Evolutionary conservation across 2,797 vertebrate genomes (phyloP), one percentile per base, ranked within the genome.

Genomic region (Coendou prehensilis): DNA sequence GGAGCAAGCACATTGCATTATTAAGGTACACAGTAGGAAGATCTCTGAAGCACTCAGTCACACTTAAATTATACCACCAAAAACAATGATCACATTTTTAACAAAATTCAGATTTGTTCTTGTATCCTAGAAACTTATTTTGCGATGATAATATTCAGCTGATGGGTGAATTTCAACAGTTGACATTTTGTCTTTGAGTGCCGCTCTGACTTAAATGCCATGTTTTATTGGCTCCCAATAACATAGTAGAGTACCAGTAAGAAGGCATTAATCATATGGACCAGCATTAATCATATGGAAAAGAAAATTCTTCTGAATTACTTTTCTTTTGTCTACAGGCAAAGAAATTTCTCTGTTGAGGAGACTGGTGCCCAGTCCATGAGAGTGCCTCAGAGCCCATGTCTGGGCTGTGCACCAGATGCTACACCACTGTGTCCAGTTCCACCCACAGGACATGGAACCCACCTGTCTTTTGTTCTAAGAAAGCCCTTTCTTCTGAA

Each of bases 131-230:
- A 54, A 84, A 92, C 57, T 26, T 9, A 9, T 30, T 73, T 2
- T 80, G 9, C 22, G 52, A 30, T 80, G 47, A 41, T 8, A 54
- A 79, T 11, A 17, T 3, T n/a, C 45, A 56, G 50, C 14, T 52
- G 45, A 50, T 2, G 4, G 57, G 2, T 82, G 26, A 61, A 6
- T 88, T 28, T 91, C 67, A 63, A 41, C 71, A 76, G 37, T 61
- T 69, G 84, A 30, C 28, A 13, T 45, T 22, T 14, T 69, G 63
- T 86, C 17, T 23, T 8, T 41, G 8, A 26, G 10, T 52, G n/a
- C 22, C n/a, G 71, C 78, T 69, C 73, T 91, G 41, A 81, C 85
- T 71, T 85, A 93, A 63, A 91, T 3, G 20, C 33, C 71, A 79
- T 22, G 67, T 71, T 63, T 41, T 52, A 30, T 15, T 22, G 78